phyloP scores from a whole-genome alignment of 2,888 invertebrate genomes.

The Strigamia maritima region DNA sequence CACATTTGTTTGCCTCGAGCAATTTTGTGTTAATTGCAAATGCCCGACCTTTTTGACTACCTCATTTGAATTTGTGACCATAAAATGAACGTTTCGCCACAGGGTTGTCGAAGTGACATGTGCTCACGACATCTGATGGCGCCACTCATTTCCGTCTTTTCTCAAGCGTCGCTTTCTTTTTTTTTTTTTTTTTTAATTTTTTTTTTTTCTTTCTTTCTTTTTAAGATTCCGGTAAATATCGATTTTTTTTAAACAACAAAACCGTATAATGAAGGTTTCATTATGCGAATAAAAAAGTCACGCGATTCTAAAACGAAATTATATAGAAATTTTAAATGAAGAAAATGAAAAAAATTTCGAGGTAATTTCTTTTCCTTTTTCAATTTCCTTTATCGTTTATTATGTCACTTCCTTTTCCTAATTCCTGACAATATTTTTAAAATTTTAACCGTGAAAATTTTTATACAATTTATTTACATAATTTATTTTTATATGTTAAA shows the following conservation, averaged over 20 bases:
- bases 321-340: no score
- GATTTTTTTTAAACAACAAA: not conserved
- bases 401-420: no score
- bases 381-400: no score
- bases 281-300: not conserved
- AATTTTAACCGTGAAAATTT: no score
- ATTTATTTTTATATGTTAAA: no score
- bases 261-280: not conserved
- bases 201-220: not conserved
- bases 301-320: no score
- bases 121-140: not conserved
- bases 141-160: slow-evolving; percentile 4
- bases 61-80: slow-evolving; percentile 4
- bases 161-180: not conserved
- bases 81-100: not conserved
- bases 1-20: not conserved
- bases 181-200: not conserved
- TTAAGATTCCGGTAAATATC: not conserved
- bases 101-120: slow-evolving; percentile 4
- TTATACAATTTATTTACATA: no score
- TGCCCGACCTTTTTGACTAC: not conserved
- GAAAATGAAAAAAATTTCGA: no score
- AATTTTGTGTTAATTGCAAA: not conserved
- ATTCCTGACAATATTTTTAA: no score
- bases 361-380: no score